These are phyloP conservation scores for Acholoe squamosa DNA, from an alignment of 2,888 invertebrate species.

Conservation along the genomic window DNA sequence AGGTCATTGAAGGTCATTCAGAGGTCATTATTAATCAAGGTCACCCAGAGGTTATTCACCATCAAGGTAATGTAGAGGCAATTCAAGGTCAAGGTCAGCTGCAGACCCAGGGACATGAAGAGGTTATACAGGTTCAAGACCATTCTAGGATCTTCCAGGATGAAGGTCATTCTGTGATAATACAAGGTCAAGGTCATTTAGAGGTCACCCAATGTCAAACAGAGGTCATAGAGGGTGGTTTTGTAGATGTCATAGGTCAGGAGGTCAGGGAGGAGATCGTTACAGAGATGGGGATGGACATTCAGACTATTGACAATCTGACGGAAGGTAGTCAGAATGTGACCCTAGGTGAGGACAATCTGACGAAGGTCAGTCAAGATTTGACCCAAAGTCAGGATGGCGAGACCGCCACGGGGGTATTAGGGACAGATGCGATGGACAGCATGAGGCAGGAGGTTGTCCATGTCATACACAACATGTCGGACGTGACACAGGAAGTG, in stretches of 20 bases:
- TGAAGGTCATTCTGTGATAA: neutral
- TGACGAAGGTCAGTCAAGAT: neutral
- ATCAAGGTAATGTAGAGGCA: neutral
- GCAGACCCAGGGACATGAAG: neutral
- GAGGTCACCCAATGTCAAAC: neutral
- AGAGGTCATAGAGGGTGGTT: neutral
- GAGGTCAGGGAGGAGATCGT: neutral
- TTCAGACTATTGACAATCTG: neutral
- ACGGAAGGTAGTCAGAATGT: neutral
- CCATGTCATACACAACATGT: neutral
- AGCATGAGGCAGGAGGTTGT: neutral
- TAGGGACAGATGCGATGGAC: neutral
- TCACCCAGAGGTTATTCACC: neutral
- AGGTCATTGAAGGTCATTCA: constrained; percentile 2
- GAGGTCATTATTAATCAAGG: constrained; percentile 10
- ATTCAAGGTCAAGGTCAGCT: neutral
- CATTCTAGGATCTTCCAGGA: neutral
- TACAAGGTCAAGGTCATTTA: neutral
- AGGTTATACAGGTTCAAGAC: neutral
- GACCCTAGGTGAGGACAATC: neutral
- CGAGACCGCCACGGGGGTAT: neutral
- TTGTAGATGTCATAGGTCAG: neutral
- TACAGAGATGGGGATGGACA: too few species aligned
- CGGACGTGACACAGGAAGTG: neutral
- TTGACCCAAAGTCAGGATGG: neutral